Base-by-base conservation (phyloP, 2,797 vertebrate genomes). In the Microtus obscurus region DNA sequence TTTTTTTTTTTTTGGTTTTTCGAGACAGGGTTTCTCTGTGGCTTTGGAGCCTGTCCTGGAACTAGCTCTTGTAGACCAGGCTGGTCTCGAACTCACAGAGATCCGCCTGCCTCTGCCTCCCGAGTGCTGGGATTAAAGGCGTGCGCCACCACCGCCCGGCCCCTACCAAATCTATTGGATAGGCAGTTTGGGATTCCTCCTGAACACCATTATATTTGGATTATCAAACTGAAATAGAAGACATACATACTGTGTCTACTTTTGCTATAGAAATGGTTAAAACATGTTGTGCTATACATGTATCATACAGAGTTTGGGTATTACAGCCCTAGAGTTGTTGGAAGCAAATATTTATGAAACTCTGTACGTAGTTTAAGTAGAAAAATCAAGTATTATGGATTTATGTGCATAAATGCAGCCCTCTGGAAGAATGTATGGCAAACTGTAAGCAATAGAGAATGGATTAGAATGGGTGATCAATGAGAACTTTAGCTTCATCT, bases 261-360 rank as follows among this genome's bases (percentile, higher is more conserved):
- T 93, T 92, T 69, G 40, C 19, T 90, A 56, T 34, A 63, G 90
- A 95, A 87, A 71, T 17, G 77, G 17, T 17, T 78, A 53, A 67
- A 65, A 81, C 45, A 73, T 3, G 11, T 85, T 73, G 23, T n/a
- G n/a, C 90, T 48, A 78, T 65, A 78, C 37, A 40, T 4, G 6
- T 82, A 27, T 89, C 69, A 16, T 69, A 56, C 53, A 67, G 91
- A 89, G 59, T 83, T 83, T 74, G n/a, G 27, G 10, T 86, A 43
- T 78, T 94, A 67, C 93, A 94, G 74, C 37, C 37, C 67, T 59
- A 37, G 67, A 67, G 43, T 40, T 87, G 31, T 87, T 67, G 40
- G 81, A 25, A 21, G 40, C 25, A 13, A 19, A 59, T 63, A 79
- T 76, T 92, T 69, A 2, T 81, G 17, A 31, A 61, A 80, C 37